phyloP scores from a whole-genome alignment of 1,140 invertebrate genomes.

The Leptinotarsa defecta region DNA sequence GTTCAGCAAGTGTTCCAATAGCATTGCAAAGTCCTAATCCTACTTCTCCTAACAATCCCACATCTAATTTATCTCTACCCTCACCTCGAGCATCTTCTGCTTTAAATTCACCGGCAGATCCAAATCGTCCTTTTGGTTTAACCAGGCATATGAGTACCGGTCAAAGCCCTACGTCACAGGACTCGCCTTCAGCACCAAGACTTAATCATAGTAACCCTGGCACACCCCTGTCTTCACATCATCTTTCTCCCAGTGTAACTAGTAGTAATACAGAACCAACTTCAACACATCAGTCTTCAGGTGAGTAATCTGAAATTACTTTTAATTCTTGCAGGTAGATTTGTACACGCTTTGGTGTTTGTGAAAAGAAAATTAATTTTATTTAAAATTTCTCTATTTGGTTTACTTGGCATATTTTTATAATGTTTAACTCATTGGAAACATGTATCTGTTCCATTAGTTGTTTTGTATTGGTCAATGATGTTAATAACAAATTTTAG shows the following conservation, averaged over 20 bases:
- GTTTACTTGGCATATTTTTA: not conserved
- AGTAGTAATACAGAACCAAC: conserved; percentile 54
- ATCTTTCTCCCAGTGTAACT: conserved; percentile 64
- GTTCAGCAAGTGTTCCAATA: conserved; percentile 83
- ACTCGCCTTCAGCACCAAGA: conserved; percentile 59
- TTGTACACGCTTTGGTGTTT: not conserved
- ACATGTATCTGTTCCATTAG: too few species aligned
- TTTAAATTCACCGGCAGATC: conserved; percentile 72
- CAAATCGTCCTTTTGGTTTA: conserved; percentile 58
- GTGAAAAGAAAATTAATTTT: conserved; percentile 17
- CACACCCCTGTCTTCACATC: conserved; percentile 70
- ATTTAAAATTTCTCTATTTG: not conserved
- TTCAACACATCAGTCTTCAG: conserved; percentile 57
- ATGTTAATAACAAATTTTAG: too few species aligned
- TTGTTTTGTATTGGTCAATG: too few species aligned
- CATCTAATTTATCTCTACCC: conserved; percentile 71
- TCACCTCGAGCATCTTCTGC: conserved; percentile 72
- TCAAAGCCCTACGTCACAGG: conserved; percentile 66
- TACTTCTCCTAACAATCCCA: conserved; percentile 72
- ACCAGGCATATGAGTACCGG: conserved; percentile 62
- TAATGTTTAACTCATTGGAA: too few species aligned
- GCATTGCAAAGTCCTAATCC: conserved; percentile 74
- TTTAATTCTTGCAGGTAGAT: not conserved
- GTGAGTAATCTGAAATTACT: conserved; percentile 41
- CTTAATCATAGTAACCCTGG: conserved; percentile 71